phyloP scores from a whole-genome alignment of 1,140 invertebrate genomes.

The Lepidostoma basale region DNA sequence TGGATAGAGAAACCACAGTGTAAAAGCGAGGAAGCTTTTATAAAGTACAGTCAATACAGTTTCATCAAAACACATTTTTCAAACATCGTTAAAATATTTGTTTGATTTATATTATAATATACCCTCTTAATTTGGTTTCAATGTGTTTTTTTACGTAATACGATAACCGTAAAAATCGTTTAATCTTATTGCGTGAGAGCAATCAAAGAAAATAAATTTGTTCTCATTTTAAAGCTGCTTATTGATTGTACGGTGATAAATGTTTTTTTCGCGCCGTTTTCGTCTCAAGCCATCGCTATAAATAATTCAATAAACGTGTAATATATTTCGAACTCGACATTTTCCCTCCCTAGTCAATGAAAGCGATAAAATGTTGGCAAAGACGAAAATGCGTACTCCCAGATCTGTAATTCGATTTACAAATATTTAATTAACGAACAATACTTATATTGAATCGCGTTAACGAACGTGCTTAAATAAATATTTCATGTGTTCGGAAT shows the following conservation, averaged over 20 bases:
- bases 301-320: neutral
- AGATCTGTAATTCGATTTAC: slow-evolving; percentile 27
- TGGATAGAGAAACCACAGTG: slow-evolving; percentile 87
- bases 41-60: neutral
- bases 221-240: too few relatives aligned
- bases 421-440: neutral
- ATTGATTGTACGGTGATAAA: neutral
- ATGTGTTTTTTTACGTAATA: too few relatives aligned
- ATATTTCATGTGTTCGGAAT: neutral
- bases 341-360: slow-evolving; percentile 17
- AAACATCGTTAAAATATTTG: too few relatives aligned
- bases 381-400: slow-evolving; percentile 6
- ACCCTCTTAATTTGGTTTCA: too few relatives aligned
- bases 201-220: too few relatives aligned
- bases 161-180: too few relatives aligned
- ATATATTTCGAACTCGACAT: neutral
- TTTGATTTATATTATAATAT: too few relatives aligned
- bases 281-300: neutral
- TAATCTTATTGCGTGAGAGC: too few relatives aligned
- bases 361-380: neutral
- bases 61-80: too few relatives aligned
- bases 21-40: slow-evolving; percentile 58
- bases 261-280: neutral
- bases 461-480: neutral
- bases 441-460: neutral